Conservation (phyloP, 2,113 vertebrate genomes). For the Aspidoscelis tigris region DNA sequence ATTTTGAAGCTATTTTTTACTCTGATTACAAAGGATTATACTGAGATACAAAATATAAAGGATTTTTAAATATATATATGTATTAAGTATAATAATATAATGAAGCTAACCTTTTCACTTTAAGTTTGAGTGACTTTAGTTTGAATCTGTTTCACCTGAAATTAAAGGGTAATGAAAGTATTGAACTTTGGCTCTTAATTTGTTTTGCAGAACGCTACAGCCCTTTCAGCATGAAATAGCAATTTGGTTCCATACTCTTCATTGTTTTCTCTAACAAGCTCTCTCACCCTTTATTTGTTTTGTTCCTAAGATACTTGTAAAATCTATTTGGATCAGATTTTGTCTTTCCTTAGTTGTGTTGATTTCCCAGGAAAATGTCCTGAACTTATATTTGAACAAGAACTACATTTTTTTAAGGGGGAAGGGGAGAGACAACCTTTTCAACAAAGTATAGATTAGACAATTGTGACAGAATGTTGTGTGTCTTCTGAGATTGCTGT, state of each 20-base stretch:
- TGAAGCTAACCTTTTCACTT: too few relatives aligned
- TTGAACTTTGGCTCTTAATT: not conserved
- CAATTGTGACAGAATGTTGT: not conserved
- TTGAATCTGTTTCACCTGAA: not conserved
- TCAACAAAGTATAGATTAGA: not conserved
- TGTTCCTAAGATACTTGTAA: not conserved
- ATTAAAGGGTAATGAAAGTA: not conserved
- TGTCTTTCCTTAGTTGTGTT: not conserved
- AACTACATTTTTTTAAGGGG: not conserved
- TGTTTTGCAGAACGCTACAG: not conserved
- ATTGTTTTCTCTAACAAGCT: not conserved
- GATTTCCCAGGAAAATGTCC: not conserved
- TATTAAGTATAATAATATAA: too few relatives aligned
- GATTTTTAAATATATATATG: not conserved
- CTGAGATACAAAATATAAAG: not conserved
- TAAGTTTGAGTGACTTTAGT: not conserved
- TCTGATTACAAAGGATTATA: not conserved
- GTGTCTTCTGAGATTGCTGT: slow-evolving; percentile 20
- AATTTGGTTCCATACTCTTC: not conserved
- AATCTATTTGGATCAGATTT: not conserved
- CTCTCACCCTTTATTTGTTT: not conserved
- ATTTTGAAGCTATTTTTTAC: not conserved
- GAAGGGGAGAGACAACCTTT: not conserved
- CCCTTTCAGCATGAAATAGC: not conserved
- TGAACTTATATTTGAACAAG: slow-evolving; percentile 5